Evolutionary conservation across 2,113 vertebrate species (phyloP), one percentile per base, ranked within the genome.

Genomic region (Asarcornis scutulata): DNA sequence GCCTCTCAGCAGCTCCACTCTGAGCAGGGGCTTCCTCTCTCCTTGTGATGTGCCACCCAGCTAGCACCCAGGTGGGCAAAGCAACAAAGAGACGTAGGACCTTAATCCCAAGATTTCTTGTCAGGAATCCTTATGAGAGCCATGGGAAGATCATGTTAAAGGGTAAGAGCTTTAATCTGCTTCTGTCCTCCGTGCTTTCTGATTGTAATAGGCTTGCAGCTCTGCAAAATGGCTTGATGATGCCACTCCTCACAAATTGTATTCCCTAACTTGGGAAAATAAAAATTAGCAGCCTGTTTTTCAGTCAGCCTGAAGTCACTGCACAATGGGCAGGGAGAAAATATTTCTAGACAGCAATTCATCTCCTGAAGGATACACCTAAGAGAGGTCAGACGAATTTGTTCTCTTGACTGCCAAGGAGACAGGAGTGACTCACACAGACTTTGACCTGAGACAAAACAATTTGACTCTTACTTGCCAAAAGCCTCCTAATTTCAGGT

Each of bases 1-100:
- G 36, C 7, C 17, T 55, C 77, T 82, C 2, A 0, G 0, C 44
- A 64, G 27, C n/a, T 82, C 23, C 40, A 29, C 9, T 21, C 4
- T 15, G 27, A 83, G 27, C 27, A 63, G 36, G 10, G 31, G 1
- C 11, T 67, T 68, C 42, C 62, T 76, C 44, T 64, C 31, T 5
- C 21, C 8, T 34, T 34, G 18, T 0, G 0, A 3, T 32, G 22
- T 67, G 71, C n/a, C 62, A 48, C 34, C 4, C 27, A 34, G 21
- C 27, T 60, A 27, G 40, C 52, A 72, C 11, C 25, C 26, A 42
- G 8, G 23, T 26, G 25, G 42, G 40, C 50, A 83, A 46, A 74
- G 52, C 44, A 64, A 29, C 36, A 59, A 18, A 81, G 32, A n/a
- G 34, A 16, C 18, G 29, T 17, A 83, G 13, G 26, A 53, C 15